Evolutionary conservation across 1,140 invertebrate genomes (phyloP).

Genomic region (Maniola jurtina): DNA sequence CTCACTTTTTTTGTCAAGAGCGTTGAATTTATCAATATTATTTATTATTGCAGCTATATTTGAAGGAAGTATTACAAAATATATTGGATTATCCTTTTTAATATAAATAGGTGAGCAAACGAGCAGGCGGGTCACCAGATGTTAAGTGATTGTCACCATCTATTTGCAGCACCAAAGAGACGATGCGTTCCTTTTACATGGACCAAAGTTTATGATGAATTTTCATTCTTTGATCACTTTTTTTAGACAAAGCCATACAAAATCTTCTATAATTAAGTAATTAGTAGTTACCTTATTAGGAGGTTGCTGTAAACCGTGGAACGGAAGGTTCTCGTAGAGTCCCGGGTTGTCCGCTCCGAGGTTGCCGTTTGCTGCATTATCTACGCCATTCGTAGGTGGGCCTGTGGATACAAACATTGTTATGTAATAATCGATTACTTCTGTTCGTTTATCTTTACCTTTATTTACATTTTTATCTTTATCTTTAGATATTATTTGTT

Average conservation of each 20-base stretch:
- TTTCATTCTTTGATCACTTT: neutral
- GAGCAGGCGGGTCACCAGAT: no score
- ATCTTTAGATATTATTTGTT: neutral
- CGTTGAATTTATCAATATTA: no score
- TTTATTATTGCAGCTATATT: no score
- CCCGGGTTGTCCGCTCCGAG: conserved; percentile 81
- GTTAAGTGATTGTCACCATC: no score
- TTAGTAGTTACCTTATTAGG: conserved; percentile 88
- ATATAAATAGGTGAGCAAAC: no score
- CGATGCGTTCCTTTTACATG: neutral
- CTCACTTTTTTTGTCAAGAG: no score
- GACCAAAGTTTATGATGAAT: no score
- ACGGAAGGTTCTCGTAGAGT: conserved; percentile 95
- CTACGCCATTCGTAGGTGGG: conserved; percentile 67
- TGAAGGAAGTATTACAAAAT: no score
- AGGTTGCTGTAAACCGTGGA: conserved; percentile 93
- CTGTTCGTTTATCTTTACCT: neutral
- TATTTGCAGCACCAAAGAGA: neutral
- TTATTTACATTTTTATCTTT: neutral
- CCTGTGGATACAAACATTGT: conserved; percentile 35
- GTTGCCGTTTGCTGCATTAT: conserved; percentile 75
- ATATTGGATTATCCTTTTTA: no score
- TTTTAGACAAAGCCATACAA: neutral
- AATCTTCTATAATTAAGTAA: neutral
- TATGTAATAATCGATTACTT: neutral